A percentile compares a stretch with the other conserved stretches of the same genome.
Conservation (phyloP, 1,140 invertebrate genomes). For the Zaprionus taronus region DNA sequence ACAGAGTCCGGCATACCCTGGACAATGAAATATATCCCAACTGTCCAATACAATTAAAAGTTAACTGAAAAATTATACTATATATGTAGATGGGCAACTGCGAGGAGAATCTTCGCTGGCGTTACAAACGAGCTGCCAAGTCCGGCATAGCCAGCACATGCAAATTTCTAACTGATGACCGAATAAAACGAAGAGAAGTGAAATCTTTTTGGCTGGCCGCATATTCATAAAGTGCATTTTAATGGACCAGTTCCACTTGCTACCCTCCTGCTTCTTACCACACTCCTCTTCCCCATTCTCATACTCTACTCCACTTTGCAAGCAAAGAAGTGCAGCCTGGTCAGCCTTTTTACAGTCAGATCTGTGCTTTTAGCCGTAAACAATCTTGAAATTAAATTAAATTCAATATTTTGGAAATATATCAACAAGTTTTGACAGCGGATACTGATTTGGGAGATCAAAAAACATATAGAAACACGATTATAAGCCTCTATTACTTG, state of each 20-base stretch:
- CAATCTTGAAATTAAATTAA: no score
- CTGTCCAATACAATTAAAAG: not conserved
- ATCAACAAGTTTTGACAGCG: no score
- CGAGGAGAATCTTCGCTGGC: not conserved
- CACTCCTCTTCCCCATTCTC: no score
- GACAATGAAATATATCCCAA: not conserved
- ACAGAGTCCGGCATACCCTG: constrained; percentile 25
- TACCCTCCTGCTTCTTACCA: not conserved
- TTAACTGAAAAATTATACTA: not conserved
- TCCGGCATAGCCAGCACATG: constrained; percentile 1
- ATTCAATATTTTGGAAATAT: no score
- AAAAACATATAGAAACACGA: no score
- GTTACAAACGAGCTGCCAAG: not conserved
- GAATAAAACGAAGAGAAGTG: constrained; percentile 27
- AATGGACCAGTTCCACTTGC: constrained; percentile 46
- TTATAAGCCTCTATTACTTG: no score
- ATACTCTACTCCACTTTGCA: no score
- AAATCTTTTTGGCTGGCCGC: constrained; percentile 44
- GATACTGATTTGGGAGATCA: no score
- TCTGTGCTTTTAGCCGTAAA: not conserved
- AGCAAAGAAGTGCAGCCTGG: no score
- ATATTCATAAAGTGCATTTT: constrained; percentile 72
- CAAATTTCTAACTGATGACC: constrained; percentile 13
- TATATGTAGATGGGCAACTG: not conserved
- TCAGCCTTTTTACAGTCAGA: not conserved